Evolutionary conservation across 2,888 invertebrate genomes (phyloP).

Genomic region (Deilephila elpenor): DNA sequence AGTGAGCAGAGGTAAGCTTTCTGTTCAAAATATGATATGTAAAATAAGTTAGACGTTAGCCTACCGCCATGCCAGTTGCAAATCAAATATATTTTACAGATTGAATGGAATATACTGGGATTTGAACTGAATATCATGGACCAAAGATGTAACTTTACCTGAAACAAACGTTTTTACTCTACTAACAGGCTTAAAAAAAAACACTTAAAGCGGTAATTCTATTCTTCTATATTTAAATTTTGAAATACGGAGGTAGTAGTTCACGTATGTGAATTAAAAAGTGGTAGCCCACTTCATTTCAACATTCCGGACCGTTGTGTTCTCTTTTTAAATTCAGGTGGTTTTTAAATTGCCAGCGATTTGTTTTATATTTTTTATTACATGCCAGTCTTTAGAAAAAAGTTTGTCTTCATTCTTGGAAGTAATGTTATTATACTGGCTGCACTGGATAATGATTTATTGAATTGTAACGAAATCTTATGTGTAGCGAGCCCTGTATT

Average conservation of each 20-base stretch:
- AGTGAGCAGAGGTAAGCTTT: no score
- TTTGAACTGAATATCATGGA: no score
- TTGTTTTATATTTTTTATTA: slow-evolving; percentile 66
- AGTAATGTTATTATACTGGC: not conserved
- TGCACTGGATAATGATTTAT: not conserved
- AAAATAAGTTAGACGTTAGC: no score
- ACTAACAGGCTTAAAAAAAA: no score
- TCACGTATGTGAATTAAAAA: slow-evolving; percentile 65
- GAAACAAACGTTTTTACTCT: no score
- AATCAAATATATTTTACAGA: no score
- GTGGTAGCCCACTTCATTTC: slow-evolving; percentile 76
- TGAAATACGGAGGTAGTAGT: slow-evolving; percentile 51
- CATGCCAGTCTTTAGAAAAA: slow-evolving; percentile 44
- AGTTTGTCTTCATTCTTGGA: not conserved
- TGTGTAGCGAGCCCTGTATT: no score
- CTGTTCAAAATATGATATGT: no score
- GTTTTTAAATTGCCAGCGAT: slow-evolving; percentile 75
- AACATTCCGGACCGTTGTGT: slow-evolving; percentile 72
- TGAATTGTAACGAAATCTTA: not conserved
- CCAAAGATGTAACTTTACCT: no score
- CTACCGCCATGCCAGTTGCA: no score
- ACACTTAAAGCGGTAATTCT: slow-evolving; percentile 46
- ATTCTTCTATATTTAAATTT: slow-evolving; percentile 50
- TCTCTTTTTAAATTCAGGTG: slow-evolving; percentile 75
- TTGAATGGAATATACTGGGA: no score